phyloP scores from a whole-genome alignment of 1,140 invertebrate species.

The Cotesia glomerata region DNA sequence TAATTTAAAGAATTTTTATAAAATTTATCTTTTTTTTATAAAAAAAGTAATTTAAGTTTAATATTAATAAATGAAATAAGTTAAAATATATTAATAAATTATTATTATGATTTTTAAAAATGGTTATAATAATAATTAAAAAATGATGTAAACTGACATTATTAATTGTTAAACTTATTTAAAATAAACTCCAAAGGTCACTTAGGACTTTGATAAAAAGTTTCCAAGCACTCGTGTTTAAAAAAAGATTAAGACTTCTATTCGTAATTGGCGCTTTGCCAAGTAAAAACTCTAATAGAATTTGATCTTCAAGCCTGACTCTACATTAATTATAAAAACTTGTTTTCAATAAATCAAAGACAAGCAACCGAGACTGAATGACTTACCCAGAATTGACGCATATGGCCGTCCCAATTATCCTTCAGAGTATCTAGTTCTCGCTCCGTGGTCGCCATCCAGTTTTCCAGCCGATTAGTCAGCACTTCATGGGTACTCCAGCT shows the following conservation, averaged over 20 bases:
- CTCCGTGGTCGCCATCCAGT: slow-evolving; percentile 76
- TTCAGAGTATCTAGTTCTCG: slow-evolving; percentile 66
- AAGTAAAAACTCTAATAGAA: slow-evolving; percentile 24
- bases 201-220: slow-evolving; percentile 12
- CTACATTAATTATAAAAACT: not conserved
- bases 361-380: not conserved
- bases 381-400: slow-evolving; percentile 79
- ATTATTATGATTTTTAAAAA: too few species aligned
- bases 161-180: not conserved
- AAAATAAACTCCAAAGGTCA: slow-evolving; percentile 6
- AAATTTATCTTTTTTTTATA: too few species aligned
- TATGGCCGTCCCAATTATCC: slow-evolving; percentile 69
- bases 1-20: too few species aligned
- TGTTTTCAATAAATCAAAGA: too few species aligned
- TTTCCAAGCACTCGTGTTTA: slow-evolving; percentile 11
- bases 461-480: slow-evolving; percentile 74
- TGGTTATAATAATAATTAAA: not conserved
- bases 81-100: too few species aligned
- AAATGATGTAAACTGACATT: not conserved
- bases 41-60: too few species aligned
- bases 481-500: slow-evolving; percentile 77
- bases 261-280: slow-evolving; percentile 25
- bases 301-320: slow-evolving; percentile 12
- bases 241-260: slow-evolving; percentile 23
- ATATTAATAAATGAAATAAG: too few species aligned